These are phyloP conservation scores for Sycobia sp. DNA, from an alignment of 1,140 invertebrate species.

Conservation along the genomic window DNA sequence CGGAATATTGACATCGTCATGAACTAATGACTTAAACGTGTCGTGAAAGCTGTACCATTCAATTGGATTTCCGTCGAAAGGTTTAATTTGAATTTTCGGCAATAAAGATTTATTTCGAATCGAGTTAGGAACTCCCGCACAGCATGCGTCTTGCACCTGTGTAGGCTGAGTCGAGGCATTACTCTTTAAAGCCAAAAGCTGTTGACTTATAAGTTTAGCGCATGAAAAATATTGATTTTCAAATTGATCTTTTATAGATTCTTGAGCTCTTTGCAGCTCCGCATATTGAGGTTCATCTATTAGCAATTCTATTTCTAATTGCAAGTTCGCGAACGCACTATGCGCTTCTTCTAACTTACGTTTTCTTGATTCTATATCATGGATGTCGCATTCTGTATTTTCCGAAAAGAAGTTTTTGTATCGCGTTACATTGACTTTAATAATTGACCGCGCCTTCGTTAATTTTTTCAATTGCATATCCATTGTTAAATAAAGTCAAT, in stretches of 20 bases:
- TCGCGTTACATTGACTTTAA: no score
- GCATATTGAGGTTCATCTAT: neutral
- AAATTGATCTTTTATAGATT: no score
- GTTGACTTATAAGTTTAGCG: neutral
- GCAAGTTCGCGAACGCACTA: neutral
- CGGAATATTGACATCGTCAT: no score
- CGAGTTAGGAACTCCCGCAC: neutral
- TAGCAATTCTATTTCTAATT: neutral
- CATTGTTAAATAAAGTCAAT: no score
- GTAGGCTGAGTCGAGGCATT: neutral
- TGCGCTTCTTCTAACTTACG: no score
- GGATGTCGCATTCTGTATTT: no score
- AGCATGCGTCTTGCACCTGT: neutral
- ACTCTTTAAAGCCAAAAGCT: neutral
- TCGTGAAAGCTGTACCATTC: neutral
- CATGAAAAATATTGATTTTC: neutral
- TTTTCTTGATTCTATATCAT: no score
- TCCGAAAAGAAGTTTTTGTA: no score
- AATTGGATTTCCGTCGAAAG: no score
- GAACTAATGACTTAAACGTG: neutral
- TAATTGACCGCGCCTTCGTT: no score
- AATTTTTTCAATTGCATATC: no score
- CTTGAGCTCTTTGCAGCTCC: no score
- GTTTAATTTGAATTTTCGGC: neutral
- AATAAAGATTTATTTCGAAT: constrained; percentile 20